phyloP scores from a whole-genome alignment of 2,888 invertebrate species.

The Panorpa germanica region DNA sequence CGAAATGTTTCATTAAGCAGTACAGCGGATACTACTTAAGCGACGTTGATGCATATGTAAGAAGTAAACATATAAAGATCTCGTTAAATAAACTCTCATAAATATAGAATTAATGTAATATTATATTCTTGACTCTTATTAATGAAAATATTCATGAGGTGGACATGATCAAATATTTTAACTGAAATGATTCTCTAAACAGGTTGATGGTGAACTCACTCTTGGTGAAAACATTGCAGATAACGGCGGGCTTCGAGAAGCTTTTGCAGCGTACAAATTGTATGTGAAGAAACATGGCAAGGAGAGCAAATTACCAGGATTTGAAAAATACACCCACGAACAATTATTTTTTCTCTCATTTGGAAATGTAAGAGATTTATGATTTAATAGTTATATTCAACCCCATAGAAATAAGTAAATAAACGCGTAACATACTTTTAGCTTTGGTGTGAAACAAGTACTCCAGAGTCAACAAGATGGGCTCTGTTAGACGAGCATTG shows the following conservation, averaged over 20 bases:
- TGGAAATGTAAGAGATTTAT: slow-evolving; percentile 45
- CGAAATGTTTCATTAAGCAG: slow-evolving; percentile 71
- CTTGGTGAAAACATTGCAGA: slow-evolving; percentile 71
- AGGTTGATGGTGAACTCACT: slow-evolving; percentile 58
- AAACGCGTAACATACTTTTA: slow-evolving; percentile 19
- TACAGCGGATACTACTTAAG: slow-evolving; percentile 49
- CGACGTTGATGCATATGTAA: slow-evolving; percentile 40
- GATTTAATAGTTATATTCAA: not conserved
- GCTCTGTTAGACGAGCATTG: slow-evolving; percentile 56
- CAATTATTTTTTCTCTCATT: slow-evolving; percentile 68
- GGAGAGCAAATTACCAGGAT: slow-evolving; percentile 51
- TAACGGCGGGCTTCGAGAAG: slow-evolving; percentile 62
- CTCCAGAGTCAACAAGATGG: slow-evolving; percentile 36
- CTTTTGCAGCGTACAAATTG: slow-evolving; percentile 43
- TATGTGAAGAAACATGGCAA: slow-evolving; percentile 34
- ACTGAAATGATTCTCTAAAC: slow-evolving; percentile 12
- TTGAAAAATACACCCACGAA: slow-evolving; percentile 46
- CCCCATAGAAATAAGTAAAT: not conserved
- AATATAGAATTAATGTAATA: too few relatives aligned
- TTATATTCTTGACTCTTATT: too few relatives aligned
- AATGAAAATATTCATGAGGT: too few relatives aligned
- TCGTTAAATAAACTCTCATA: not conserved
- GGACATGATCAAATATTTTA: too few relatives aligned
- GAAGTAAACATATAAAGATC: too few relatives aligned
- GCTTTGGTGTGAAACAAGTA: slow-evolving; percentile 73